Evolutionary conservation across 53 echinoderm and acorn worm genomes (phyloP).

Genomic region (Arbacia lixula): DNA sequence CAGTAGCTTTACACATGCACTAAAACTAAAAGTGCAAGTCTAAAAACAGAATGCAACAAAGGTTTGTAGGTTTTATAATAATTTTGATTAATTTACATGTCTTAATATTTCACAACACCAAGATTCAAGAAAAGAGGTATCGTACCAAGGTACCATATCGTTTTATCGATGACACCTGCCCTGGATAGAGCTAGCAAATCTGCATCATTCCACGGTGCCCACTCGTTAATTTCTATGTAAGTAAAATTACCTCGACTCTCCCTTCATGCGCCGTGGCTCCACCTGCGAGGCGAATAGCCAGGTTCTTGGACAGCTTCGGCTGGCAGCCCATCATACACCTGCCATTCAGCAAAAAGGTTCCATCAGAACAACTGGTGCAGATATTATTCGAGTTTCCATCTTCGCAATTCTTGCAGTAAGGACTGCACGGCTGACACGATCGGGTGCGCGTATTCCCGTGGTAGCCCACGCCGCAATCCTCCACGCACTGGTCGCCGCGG

Average conservation of each 20-base stretch:
- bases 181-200: no score
- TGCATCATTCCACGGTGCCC: no score
- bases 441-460: slow-evolving; percentile 69
- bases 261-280: slow-evolving; percentile 84
- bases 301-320: slow-evolving; percentile 69
- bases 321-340: slow-evolving; percentile 67
- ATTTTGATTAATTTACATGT: no score
- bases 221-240: no score
- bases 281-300: slow-evolving; percentile 74
- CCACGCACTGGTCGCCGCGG: slow-evolving; percentile 62
- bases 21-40: no score
- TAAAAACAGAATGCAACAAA: no score
- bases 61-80: no score
- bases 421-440: slow-evolving; percentile 73
- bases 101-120: no score
- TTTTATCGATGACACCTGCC: no score
- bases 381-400: slow-evolving; percentile 60
- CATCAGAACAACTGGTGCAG: slow-evolving; percentile 86
- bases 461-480: slow-evolving; percentile 77
- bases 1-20: no score
- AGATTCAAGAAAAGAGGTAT: no score
- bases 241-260: slow-evolving; percentile 84
- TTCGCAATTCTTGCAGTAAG: slow-evolving; percentile 78
- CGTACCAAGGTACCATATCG: no score
- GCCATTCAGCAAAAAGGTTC: slow-evolving; percentile 52